Evolutionary conservation across 2,113 vertebrate species (phyloP).

Genomic region (Calonectris borealis): DNA sequence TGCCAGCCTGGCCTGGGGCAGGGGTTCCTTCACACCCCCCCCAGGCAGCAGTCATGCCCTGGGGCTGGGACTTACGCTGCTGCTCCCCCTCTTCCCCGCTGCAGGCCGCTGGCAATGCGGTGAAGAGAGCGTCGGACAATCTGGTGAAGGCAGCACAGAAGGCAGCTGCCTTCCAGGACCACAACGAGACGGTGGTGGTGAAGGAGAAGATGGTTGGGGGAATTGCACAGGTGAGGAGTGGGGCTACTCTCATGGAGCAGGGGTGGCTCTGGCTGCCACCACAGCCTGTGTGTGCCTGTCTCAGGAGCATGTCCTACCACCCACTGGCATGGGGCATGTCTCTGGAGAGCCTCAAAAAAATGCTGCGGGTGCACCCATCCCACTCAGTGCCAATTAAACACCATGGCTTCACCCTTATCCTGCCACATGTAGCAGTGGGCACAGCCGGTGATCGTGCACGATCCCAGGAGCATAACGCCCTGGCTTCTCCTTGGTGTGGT

Average conservation of each 20-base stretch:
- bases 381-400: not conserved
- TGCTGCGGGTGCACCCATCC: not conserved
- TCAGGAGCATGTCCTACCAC: not conserved
- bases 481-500: not conserved
- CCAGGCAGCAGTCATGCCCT: not conserved
- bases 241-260: no score
- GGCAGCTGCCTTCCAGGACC: constrained; percentile 88
- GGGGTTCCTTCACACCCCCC: not conserved
- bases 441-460: not conserved
- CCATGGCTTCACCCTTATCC: not conserved
- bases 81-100: not conserved
- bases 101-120: constrained; percentile 88
- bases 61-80: not conserved
- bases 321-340: not conserved
- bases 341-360: not conserved
- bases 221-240: constrained; percentile 87
- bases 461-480: not conserved
- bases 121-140: constrained; percentile 91
- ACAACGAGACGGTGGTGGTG: constrained; percentile 86
- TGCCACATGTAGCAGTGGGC: not conserved
- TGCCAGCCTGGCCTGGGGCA: no score
- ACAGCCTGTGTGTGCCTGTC: not conserved
- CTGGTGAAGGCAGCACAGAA: constrained; percentile 93
- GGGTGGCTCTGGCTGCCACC: not conserved
- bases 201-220: constrained; percentile 84